Evolutionary conservation across 2,797 vertebrate genomes (phyloP).

Genomic region (Kryptolebias ocellatus): DNA sequence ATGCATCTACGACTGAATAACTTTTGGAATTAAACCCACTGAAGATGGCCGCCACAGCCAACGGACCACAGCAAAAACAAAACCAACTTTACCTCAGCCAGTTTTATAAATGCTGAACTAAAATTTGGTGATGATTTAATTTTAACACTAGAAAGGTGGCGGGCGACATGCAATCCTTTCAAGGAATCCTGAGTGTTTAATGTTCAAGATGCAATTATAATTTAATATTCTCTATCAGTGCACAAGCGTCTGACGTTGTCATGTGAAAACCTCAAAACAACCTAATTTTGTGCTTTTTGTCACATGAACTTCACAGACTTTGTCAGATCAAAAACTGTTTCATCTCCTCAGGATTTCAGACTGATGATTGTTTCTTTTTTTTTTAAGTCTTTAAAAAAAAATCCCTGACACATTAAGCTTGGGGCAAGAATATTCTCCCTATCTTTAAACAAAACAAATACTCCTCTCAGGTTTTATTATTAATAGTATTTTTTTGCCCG

Average conservation of each 20-base stretch:
- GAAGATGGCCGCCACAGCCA: too few relatives aligned
- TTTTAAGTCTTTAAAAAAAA: constrained; percentile 17
- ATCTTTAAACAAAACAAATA: constrained; percentile 40
- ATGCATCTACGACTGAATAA: too few relatives aligned
- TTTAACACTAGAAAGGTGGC: too few relatives aligned
- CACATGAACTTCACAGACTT: constrained; percentile 26
- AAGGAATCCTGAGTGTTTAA: too few relatives aligned
- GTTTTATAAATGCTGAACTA: too few relatives aligned
- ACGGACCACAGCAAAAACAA: too few relatives aligned
- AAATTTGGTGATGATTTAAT: too few relatives aligned
- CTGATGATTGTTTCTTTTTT: constrained; percentile 12
- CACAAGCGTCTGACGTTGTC: constrained; percentile 5
- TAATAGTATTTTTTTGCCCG: constrained; percentile 20
- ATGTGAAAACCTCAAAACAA: constrained; percentile 26
- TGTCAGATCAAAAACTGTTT: constrained; percentile 21
- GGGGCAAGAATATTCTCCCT: constrained; percentile 21
- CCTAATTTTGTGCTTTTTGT: constrained; percentile 21
- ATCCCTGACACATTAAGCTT: constrained; percentile 25
- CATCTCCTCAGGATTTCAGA: constrained; percentile 7
- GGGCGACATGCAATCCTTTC: too few relatives aligned
- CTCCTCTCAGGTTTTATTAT: constrained; percentile 18
- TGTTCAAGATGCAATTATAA: neutral
- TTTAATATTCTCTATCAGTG: neutral
- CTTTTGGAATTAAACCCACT: too few relatives aligned
- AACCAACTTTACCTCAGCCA: too few relatives aligned